Percentiles rank a stretch among this genome's conserved stretches.
These are phyloP conservation scores for Temnothorax ravouxi DNA, from an alignment of 2,888 invertebrate genomes.

Conservation along the genomic window DNA sequence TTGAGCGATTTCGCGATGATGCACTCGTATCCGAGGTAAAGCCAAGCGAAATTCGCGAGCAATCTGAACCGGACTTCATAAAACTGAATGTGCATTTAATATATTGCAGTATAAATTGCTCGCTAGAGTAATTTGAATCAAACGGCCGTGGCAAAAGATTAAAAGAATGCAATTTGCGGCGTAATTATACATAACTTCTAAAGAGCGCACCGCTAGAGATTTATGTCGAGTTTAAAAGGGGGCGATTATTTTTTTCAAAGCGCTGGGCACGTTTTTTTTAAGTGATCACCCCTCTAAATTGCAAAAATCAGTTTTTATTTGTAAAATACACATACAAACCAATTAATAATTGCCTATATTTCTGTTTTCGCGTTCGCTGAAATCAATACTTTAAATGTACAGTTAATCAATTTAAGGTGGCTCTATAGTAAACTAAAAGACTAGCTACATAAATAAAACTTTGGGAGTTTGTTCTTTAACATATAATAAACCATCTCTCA, in stretches of 20 bases:
- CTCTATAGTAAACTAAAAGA: too few relatives aligned
- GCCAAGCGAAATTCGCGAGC: constrained; percentile 1
- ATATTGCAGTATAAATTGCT: constrained; percentile 38
- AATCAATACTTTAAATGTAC: background rate
- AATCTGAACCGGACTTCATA: constrained; percentile 9
- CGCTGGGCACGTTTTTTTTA: background rate
- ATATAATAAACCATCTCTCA: too few relatives aligned
- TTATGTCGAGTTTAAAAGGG: constrained; percentile 14
- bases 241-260: background rate
- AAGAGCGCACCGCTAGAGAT: background rate
- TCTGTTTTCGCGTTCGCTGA: background rate
- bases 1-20: constrained; percentile 2
- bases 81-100: constrained; percentile 22
- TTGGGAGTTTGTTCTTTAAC: too few relatives aligned
- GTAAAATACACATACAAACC: background rate
- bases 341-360: background rate
- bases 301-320: background rate
- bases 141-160: constrained; percentile 17
- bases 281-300: background rate
- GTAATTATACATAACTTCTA: constrained; percentile 10
- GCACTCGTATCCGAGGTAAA: background rate
- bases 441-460: too few relatives aligned
- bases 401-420: background rate
- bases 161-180: constrained; percentile 34
- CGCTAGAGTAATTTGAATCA: constrained; percentile 15